Conservation (phyloP, 2,888 invertebrate genomes). For the Empis livida region DNA sequence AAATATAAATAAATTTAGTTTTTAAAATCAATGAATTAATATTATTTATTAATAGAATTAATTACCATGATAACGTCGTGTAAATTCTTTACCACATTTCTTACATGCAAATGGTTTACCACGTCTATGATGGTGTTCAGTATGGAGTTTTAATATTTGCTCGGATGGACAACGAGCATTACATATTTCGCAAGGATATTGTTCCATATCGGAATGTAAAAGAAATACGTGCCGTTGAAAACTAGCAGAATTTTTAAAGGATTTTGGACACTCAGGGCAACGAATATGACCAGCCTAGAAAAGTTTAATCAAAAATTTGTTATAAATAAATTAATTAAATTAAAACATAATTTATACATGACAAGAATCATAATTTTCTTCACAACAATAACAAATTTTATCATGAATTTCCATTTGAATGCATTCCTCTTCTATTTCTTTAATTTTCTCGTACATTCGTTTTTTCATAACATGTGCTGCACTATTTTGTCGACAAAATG, state of each 20-base stretch:
- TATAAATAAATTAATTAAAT: too few relatives aligned
- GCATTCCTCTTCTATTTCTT: conserved; percentile 2
- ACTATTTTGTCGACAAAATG: conserved; percentile 1
- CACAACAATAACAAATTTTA: conserved; percentile 13
- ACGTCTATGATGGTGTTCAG: conserved; percentile 47
- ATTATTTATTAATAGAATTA: conserved; percentile 38
- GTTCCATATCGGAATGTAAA: conserved; percentile 53
- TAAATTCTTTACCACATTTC: conserved; percentile 57
- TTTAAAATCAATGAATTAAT: conserved; percentile 17
- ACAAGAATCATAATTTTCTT: conserved; percentile 11
- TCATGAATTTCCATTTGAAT: not conserved
- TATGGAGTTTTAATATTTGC: conserved; percentile 49
- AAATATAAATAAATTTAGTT: too few relatives aligned
- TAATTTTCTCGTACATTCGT: not conserved
- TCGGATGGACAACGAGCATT: conserved; percentile 44
- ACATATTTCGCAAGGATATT: conserved; percentile 53
- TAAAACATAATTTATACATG: conserved; percentile 10
- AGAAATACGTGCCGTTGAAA: conserved; percentile 51
- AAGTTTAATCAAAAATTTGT: too few relatives aligned
- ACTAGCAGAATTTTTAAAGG: conserved; percentile 54
- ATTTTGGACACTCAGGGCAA: conserved; percentile 53
- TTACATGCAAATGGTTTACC: conserved; percentile 50
- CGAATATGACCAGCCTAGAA: conserved; percentile 31
- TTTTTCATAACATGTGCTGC: too few relatives aligned
- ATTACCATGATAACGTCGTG: conserved; percentile 60